phyloP scores from a whole-genome alignment of 1,140 invertebrate genomes.

The Brachionus rotundiformis region DNA sequence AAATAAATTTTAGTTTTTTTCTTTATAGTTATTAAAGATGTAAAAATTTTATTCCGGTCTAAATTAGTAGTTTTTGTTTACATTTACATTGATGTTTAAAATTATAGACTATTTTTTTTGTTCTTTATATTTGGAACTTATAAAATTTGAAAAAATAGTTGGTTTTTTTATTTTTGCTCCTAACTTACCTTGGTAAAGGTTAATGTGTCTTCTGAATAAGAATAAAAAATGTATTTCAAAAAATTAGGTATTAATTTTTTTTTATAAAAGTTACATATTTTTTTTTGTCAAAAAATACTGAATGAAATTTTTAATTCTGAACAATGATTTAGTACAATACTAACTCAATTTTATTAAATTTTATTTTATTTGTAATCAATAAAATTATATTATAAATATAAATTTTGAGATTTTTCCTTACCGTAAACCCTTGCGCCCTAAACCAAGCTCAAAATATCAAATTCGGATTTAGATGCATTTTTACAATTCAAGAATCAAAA shows the following conservation, averaged over 20 bases:
- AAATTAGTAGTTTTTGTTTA: constrained; percentile 12
- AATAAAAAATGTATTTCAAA: background rate
- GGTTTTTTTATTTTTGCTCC: background rate
- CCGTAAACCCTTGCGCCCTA: no score
- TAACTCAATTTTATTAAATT: background rate
- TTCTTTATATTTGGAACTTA: background rate
- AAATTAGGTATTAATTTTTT: background rate
- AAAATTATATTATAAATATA: background rate
- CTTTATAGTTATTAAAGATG: background rate
- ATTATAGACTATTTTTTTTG: background rate
- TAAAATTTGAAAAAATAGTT: background rate
- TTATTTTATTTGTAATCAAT: background rate
- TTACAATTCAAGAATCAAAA: no score
- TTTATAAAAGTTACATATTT: background rate
- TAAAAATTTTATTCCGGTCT: constrained; percentile 20
- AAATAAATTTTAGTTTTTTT: background rate
- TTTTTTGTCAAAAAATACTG: background rate
- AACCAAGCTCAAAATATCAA: no score
- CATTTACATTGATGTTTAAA: background rate
- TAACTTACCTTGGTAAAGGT: background rate
- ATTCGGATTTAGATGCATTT: no score
- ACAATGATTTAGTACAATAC: background rate
- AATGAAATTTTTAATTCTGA: background rate
- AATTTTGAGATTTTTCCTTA: no score
- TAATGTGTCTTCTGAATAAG: background rate